These are phyloP conservation scores for Holocentrus rufus DNA, from an alignment of 2,797 vertebrate species.

Conservation along the genomic window DNA sequence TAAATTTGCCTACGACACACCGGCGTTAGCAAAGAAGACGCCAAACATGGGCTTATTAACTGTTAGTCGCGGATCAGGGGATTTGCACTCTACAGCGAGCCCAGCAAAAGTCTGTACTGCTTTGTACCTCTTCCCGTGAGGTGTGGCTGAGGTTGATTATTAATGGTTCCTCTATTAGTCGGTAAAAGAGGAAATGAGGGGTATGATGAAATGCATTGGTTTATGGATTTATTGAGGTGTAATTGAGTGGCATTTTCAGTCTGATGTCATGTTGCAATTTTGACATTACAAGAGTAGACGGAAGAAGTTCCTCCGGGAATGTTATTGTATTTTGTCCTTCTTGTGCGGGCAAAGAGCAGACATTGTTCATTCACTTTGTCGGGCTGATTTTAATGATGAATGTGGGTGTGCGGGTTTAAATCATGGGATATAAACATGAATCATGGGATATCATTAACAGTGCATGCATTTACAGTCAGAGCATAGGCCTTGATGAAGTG, in stretches of 20 bases:
- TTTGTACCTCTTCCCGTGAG: slow-evolving; percentile 22
- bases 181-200: slow-evolving; percentile 6
- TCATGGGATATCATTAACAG: no score
- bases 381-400: not conserved
- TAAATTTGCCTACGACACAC: slow-evolving; percentile 39
- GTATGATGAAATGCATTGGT: not conserved
- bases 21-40: slow-evolving; percentile 9
- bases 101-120: slow-evolving; percentile 25
- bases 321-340: not conserved
- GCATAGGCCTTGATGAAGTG: slow-evolving; percentile 7
- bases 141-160: slow-evolving; percentile 61
- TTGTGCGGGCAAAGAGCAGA: not conserved
- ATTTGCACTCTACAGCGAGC: slow-evolving; percentile 33
- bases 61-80: slow-evolving; percentile 63
- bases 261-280: slow-evolving; percentile 2
- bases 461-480: not conserved
- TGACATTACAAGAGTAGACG: not conserved
- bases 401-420: not conserved
- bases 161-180: slow-evolving; percentile 52
- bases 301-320: not conserved
- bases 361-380: not conserved
- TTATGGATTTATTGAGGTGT: slow-evolving; percentile 48
- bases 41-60: slow-evolving; percentile 55
- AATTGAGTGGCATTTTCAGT: not conserved
- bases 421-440: no score